These are phyloP conservation scores for Eumeta japonica DNA, from an alignment of 1,140 invertebrate species.

Conservation along the genomic window DNA sequence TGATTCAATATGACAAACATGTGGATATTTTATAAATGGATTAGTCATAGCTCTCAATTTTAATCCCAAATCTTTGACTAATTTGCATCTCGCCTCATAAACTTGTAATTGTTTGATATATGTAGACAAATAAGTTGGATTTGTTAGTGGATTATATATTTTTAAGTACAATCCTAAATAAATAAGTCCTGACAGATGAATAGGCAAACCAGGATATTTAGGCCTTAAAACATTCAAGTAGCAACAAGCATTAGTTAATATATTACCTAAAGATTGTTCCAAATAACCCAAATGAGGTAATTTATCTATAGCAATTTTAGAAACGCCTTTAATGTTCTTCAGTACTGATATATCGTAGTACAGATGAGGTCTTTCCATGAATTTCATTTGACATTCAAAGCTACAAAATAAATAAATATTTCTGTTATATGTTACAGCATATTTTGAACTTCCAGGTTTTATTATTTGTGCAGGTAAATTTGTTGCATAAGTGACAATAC, in stretches of 20 bases:
- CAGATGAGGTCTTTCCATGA: constrained; percentile 41
- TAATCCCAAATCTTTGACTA: constrained; percentile 36
- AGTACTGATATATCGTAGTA: constrained; percentile 51
- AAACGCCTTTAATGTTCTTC: constrained; percentile 31
- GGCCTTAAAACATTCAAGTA: constrained; percentile 52
- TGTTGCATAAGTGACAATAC: constrained; percentile 60
- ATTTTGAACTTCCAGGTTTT: constrained; percentile 35
- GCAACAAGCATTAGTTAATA: constrained; percentile 54
- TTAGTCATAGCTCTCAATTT: constrained; percentile 46
- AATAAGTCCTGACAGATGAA: constrained; percentile 49
- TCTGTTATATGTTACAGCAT: constrained; percentile 42
- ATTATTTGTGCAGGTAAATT: constrained; percentile 47
- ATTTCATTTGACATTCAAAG: constrained; percentile 47
- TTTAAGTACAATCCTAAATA: constrained; percentile 59
- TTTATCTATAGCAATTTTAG: constrained; percentile 35
- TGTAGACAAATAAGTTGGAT: constrained; percentile 16
- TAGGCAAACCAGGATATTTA: constrained; percentile 56
- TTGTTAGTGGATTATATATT: constrained; percentile 39
- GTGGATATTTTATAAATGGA: constrained; percentile 45
- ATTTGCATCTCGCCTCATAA: constrained; percentile 39
- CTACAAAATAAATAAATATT: constrained; percentile 59
- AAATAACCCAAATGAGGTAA: constrained; percentile 59
- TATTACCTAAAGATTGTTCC: constrained; percentile 57
- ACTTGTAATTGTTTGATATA: constrained; percentile 38
- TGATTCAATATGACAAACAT: too few species aligned